A percentile compares a stretch with the other conserved stretches of the same genome.
phyloP scores from a whole-genome alignment of 2,113 vertebrate genomes.

The Bufo bufo region DNA sequence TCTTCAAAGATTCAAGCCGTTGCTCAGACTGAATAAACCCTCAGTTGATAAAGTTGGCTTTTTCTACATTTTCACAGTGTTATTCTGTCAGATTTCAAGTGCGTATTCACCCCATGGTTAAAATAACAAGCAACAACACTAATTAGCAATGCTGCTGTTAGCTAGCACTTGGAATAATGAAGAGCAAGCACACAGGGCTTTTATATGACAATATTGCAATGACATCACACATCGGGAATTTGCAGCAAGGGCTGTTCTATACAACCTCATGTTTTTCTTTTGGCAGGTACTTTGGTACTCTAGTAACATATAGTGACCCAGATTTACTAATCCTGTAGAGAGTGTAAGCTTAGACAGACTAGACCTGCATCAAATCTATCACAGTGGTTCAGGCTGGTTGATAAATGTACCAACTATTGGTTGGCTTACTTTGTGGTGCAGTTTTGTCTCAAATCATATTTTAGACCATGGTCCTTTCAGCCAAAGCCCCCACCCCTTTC shows the following conservation, averaged over 20 bases:
- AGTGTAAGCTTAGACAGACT: no score
- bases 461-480: no score
- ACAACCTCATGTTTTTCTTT: constrained; percentile 29
- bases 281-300: constrained; percentile 16
- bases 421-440: no score
- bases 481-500: no score
- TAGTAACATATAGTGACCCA: neutral
- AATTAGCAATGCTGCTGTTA: constrained; percentile 41
- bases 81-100: constrained; percentile 53
- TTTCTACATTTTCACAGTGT: constrained; percentile 59
- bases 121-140: constrained; percentile 49
- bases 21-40: constrained; percentile 64
- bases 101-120: constrained; percentile 48
- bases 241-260: neutral
- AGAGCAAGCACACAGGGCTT: constrained; percentile 15
- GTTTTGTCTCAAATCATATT: no score
- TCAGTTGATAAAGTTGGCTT: constrained; percentile 62
- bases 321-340: no score
- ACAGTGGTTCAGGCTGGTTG: no score
- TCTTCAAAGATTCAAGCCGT: constrained; percentile 68
- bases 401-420: no score
- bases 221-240: constrained; percentile 32
- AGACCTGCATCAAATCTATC: no score
- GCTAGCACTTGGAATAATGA: constrained; percentile 12
- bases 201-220: constrained; percentile 10